Percentiles rank a stretch among this genome's conserved stretches.
Evolutionary conservation across 2,888 invertebrate genomes (phyloP).

Genomic region (Sesia apiformis): DNA sequence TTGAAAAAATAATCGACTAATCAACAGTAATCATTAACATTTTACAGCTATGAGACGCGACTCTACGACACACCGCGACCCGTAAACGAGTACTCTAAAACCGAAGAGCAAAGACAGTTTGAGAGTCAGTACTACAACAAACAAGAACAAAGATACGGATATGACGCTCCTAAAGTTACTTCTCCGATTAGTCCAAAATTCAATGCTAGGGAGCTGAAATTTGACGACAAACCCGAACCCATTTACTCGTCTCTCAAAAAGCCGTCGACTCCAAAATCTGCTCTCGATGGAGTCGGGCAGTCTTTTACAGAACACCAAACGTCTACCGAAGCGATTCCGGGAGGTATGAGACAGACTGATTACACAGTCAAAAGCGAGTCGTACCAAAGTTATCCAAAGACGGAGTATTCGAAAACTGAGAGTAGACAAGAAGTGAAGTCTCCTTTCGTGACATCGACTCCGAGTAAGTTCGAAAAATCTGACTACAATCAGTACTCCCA

Average conservation of each 20-base stretch:
- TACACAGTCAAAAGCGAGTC: slow-evolving; percentile 55
- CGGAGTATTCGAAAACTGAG: slow-evolving; percentile 47
- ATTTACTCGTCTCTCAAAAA: slow-evolving; percentile 58
- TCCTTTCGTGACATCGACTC: slow-evolving; percentile 54
- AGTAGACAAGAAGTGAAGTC: slow-evolving; percentile 49
- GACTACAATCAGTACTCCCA: slow-evolving; percentile 21
- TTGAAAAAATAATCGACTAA: slow-evolving; percentile 2
- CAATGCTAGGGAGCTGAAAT: slow-evolving; percentile 64
- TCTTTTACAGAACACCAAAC: slow-evolving; percentile 59
- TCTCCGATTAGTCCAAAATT: slow-evolving; percentile 63
- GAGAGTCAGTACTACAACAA: slow-evolving; percentile 38
- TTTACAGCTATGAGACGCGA: slow-evolving; percentile 70
- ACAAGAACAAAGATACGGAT: slow-evolving; percentile 46
- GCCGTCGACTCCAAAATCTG: slow-evolving; percentile 23
- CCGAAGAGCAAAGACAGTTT: slow-evolving; percentile 34
- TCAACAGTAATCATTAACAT: slow-evolving; percentile 9
- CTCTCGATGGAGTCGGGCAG: slow-evolving; percentile 55
- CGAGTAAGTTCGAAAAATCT: slow-evolving; percentile 40
- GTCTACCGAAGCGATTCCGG: slow-evolving; percentile 58
- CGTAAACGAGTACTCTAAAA: slow-evolving; percentile 41
- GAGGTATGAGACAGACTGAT: slow-evolving; percentile 58
- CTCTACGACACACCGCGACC: slow-evolving; percentile 70
- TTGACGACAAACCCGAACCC: slow-evolving; percentile 56
- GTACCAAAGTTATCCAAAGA: slow-evolving; percentile 55
- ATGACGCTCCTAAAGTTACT: slow-evolving; percentile 44